phyloP scores from a whole-genome alignment of 2,888 invertebrate species.

The Seira musarum region DNA sequence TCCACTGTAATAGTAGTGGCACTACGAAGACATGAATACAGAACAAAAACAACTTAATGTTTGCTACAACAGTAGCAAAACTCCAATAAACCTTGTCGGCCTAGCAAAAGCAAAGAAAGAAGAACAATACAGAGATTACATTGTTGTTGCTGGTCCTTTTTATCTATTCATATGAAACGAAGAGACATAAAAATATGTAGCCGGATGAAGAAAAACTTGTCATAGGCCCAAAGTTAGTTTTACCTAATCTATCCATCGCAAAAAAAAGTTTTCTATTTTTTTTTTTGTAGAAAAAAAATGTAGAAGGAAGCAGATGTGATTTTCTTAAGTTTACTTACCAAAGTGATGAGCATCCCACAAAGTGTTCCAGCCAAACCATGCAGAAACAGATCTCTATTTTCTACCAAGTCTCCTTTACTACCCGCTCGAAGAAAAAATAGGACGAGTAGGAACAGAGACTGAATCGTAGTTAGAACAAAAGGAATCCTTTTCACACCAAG shows the following conservation, averaged over 20 bases:
- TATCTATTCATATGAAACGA: background rate
- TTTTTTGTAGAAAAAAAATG: background rate
- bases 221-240: background rate
- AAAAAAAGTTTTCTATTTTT: background rate
- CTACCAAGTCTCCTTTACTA: conserved; percentile 40
- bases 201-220: conserved; percentile 9
- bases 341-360: conserved; percentile 56
- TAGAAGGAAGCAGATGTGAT: conserved; percentile 29
- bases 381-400: conserved; percentile 51
- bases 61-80: background rate
- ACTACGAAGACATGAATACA: background rate
- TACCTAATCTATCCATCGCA: background rate
- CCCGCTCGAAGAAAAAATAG: conserved; percentile 21
- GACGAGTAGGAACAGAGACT: conserved; percentile 38
- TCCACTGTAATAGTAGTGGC: background rate
- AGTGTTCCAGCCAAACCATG: conserved; percentile 56
- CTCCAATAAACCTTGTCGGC: too few species aligned
- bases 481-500: conserved; percentile 58
- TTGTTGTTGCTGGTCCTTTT: background rate
- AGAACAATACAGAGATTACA: too few species aligned
- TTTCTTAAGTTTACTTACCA: conserved; percentile 41
- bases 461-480: conserved; percentile 53
- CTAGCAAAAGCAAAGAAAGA: too few species aligned
- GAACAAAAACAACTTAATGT: too few species aligned
- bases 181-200: background rate